Conservation (phyloP, 2,797 vertebrate species). For the Myoxocephalus aenaeus region DNA sequence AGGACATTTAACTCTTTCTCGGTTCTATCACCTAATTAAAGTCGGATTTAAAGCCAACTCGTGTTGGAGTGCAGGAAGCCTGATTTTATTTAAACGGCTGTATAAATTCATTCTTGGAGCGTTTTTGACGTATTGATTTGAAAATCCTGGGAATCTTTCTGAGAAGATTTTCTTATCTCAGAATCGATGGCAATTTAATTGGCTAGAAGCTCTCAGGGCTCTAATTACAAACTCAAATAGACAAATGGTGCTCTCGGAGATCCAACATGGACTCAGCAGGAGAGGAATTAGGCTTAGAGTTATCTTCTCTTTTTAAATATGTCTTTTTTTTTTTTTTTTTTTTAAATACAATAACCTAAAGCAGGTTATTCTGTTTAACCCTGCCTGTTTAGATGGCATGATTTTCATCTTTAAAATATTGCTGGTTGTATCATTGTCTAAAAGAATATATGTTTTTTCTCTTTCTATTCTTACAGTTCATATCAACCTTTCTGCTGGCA, state of each 20-base stretch:
- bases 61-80: slow-evolving; percentile 28
- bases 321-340: background rate
- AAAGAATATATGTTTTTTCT: slow-evolving; percentile 33
- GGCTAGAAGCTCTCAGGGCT: slow-evolving; percentile 65
- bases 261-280: slow-evolving; percentile 16
- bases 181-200: slow-evolving; percentile 77
- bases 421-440: slow-evolving; percentile 15
- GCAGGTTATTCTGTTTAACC: background rate
- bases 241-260: slow-evolving; percentile 51
- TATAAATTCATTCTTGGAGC: slow-evolving; percentile 52
- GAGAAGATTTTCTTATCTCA: slow-evolving; percentile 60
- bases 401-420: slow-evolving; percentile 20
- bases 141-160: slow-evolving; percentile 64
- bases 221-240: slow-evolving; percentile 72
- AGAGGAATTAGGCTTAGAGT: slow-evolving; percentile 14
- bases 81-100: slow-evolving; percentile 49
- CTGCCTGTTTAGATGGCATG: background rate
- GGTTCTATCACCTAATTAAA: slow-evolving; percentile 54
- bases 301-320: background rate
- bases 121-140: slow-evolving; percentile 77
- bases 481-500: slow-evolving; percentile 67
- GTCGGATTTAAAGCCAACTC: slow-evolving; percentile 45
- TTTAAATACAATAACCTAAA: slow-evolving; percentile 2
- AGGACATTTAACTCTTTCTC: slow-evolving; percentile 47
- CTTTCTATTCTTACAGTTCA: slow-evolving; percentile 70